Percentiles rank a stretch among this genome's conserved stretches.
Evolutionary conservation across 2,888 invertebrate genomes (phyloP).

Genomic region (Eupithecia exiguata): DNA sequence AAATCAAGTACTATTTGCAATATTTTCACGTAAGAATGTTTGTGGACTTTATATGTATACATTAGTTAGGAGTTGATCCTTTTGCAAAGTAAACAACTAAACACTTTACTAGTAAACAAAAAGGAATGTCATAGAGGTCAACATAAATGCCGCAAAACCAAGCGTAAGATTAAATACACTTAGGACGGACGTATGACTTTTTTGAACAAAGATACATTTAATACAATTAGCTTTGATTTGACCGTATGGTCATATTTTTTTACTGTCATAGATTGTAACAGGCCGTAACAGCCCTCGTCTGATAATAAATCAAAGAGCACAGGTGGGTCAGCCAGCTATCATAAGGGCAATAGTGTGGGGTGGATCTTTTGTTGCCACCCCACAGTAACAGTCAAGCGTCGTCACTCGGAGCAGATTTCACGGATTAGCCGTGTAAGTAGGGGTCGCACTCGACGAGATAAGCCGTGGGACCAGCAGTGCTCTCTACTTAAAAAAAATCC

Average conservation of each 20-base stretch:
- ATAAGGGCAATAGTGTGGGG: constrained; percentile 42
- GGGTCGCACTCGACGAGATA: constrained; percentile 38
- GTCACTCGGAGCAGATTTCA: constrained; percentile 57
- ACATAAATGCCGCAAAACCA: background rate
- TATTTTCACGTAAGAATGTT: background rate
- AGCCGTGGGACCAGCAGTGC: constrained; percentile 14
- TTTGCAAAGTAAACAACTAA: background rate
- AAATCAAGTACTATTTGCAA: background rate
- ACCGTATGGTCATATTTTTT: constrained; percentile 14
- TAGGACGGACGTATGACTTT: background rate
- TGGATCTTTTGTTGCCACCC: constrained; percentile 42
- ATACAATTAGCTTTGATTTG: background rate
- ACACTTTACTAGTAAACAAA: background rate
- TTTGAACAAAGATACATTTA: background rate
- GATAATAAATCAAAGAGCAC: constrained; percentile 43
- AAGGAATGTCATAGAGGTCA: background rate
- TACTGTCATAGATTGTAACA: constrained; percentile 9
- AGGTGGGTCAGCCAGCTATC: constrained; percentile 39
- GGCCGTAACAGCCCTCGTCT: constrained; percentile 23
- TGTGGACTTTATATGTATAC: background rate
- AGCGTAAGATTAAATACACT: background rate
- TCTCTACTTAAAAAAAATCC: background rate
- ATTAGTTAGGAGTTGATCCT: background rate
- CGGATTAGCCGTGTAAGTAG: constrained; percentile 50
- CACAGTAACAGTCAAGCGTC: constrained; percentile 50